A percentile compares a stretch with the other conserved stretches of the same genome.
Evolutionary conservation across 2,113 vertebrate species (phyloP).

Genomic region (Epinephelus cyanopodus): DNA sequence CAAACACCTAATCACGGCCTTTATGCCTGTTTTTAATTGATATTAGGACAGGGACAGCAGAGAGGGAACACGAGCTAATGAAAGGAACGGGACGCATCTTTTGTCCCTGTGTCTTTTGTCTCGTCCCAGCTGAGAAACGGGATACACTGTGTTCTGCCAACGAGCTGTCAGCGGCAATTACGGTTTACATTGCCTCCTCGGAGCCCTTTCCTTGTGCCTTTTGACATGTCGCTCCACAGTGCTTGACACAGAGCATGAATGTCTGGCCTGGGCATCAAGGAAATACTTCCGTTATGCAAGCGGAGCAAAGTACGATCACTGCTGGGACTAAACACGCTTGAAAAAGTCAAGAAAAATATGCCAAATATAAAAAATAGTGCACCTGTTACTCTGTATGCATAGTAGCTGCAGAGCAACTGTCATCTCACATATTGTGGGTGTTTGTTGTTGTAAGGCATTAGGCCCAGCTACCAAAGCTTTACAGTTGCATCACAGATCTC

Average conservation of each 20-base stretch:
- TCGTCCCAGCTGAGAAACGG: conserved; percentile 66
- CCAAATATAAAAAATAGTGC: not conserved
- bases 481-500: conserved; percentile 49
- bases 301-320: not conserved
- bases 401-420: conserved; percentile 17
- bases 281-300: not conserved
- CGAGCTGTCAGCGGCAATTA: conserved; percentile 76
- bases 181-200: conserved; percentile 68
- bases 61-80: conserved; percentile 68
- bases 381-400: conserved; percentile 30
- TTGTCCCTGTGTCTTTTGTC: conserved; percentile 72
- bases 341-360: not conserved
- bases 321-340: not conserved
- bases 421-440: conserved; percentile 36
- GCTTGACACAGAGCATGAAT: conserved; percentile 22
- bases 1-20: conserved; percentile 45
- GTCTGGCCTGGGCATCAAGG: conserved; percentile 48
- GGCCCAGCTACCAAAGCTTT: conserved; percentile 29
- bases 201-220: conserved; percentile 61
- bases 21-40: conserved; percentile 74
- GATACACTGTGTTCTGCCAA: conserved; percentile 81
- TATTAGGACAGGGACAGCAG: conserved; percentile 41
- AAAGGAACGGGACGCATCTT: conserved; percentile 66
- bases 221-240: conserved; percentile 64
- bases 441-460: conserved; percentile 39